Evolutionary conservation across 2,888 invertebrate genomes (phyloP).

Genomic region (Amphipoea oculea): DNA sequence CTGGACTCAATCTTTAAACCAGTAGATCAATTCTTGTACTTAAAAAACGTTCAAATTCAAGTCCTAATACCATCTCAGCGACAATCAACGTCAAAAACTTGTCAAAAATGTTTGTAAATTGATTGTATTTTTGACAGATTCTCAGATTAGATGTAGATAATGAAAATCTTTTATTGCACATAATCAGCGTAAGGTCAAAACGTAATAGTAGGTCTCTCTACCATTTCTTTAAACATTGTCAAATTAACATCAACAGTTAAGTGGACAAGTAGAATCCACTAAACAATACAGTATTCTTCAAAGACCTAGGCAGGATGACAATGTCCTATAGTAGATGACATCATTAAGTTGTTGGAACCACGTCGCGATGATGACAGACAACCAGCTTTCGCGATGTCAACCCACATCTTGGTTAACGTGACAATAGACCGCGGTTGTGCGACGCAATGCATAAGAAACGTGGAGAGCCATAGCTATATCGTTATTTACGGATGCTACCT

Average conservation of each 20-base stretch:
- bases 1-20: neutral
- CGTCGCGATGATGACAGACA: slow-evolving; percentile 80
- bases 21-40: no score
- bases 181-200: neutral
- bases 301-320: slow-evolving; percentile 51
- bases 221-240: neutral
- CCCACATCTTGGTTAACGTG: slow-evolving; percentile 77
- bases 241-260: neutral
- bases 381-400: slow-evolving; percentile 85
- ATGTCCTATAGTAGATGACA: slow-evolving; percentile 57
- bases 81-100: no score
- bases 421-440: slow-evolving; percentile 68
- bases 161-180: neutral
- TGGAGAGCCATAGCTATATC: neutral
- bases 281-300: slow-evolving; percentile 47
- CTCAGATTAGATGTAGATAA: neutral
- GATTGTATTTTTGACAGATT: no score
- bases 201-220: neutral
- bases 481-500: neutral
- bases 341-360: slow-evolving; percentile 78
- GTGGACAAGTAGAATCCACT: slow-evolving; percentile 8
- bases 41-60: no score
- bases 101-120: no score
- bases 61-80: no score
- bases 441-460: slow-evolving; percentile 57